phyloP scores from a whole-genome alignment of 1,140 invertebrate genomes.

The Probaryconus sp. region DNA sequence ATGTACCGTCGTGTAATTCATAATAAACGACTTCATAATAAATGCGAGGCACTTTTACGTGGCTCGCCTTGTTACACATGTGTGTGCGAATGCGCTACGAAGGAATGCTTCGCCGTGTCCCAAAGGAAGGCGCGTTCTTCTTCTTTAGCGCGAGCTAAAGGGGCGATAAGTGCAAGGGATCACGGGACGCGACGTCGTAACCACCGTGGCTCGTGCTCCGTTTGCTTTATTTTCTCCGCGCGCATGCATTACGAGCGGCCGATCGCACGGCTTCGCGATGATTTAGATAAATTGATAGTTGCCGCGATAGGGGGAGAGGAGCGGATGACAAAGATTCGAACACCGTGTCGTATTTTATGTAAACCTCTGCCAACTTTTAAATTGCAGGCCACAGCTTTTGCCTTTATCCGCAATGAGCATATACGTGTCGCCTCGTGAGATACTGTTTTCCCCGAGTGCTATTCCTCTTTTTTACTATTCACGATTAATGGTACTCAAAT shows the following conservation, averaged over 20 bases:
- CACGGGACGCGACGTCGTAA: constrained; percentile 40
- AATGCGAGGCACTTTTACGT: constrained; percentile 74
- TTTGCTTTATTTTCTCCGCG: constrained; percentile 64
- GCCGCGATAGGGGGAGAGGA: constrained; percentile 40
- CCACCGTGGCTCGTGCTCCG: constrained; percentile 23
- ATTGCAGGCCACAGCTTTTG: too few relatives aligned
- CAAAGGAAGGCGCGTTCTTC: background rate
- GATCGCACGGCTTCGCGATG: constrained; percentile 52
- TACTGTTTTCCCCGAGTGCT: constrained; percentile 34
- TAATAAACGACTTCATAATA: constrained; percentile 79
- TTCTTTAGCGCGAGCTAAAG: too few relatives aligned
- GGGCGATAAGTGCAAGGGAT: constrained; percentile 52
- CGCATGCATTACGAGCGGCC: constrained; percentile 60
- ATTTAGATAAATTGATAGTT: constrained; percentile 70
- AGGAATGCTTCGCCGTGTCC: too few relatives aligned
- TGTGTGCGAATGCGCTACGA: constrained; percentile 41
- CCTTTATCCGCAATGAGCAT: constrained; percentile 46
- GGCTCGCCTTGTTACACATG: constrained; percentile 43
- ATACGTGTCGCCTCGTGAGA: constrained; percentile 47
- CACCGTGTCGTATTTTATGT: constrained; percentile 53
- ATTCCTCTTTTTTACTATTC: too few relatives aligned
- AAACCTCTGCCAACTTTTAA: constrained; percentile 50
- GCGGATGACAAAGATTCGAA: constrained; percentile 46
- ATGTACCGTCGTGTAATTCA: constrained; percentile 79
- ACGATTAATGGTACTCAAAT: too few relatives aligned